Conservation (phyloP, 2,888 invertebrate genomes). For the Drosophila ustulata region DNA sequence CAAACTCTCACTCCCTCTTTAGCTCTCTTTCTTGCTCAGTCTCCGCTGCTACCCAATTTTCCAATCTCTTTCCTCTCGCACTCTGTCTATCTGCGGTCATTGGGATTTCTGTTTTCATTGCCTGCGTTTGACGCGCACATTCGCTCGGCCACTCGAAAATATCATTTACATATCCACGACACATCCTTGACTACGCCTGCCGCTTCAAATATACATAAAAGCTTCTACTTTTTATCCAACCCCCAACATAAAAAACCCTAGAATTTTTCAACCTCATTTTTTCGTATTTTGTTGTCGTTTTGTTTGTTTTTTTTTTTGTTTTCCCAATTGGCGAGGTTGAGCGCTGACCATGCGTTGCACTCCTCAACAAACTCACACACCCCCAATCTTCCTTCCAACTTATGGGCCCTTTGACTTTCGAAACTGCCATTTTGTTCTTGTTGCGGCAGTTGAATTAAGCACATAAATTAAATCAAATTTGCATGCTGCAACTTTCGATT, state of each 20-base stretch:
- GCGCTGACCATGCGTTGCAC: conserved; percentile 29
- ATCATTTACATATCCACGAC: conserved; percentile 76
- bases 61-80: not conserved
- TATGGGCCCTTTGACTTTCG: conserved; percentile 61
- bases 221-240: conserved; percentile 64
- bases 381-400: not conserved
- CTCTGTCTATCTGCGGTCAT: conserved; percentile 31
- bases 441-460: conserved; percentile 27
- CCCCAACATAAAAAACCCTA: conserved; percentile 2
- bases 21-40: not conserved
- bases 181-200: conserved; percentile 48
- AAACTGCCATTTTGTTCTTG: conserved; percentile 34
- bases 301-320: conserved; percentile 42
- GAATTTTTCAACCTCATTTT: conserved; percentile 29
- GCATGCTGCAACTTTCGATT: conserved; percentile 40
- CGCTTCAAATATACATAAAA: conserved; percentile 55
- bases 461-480: conserved; percentile 61
- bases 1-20: not conserved
- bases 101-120: conserved; percentile 45
- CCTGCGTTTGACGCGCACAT: conserved; percentile 70
- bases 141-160: conserved; percentile 68
- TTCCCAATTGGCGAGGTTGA: conserved; percentile 21
- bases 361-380: not conserved
- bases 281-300: not conserved
- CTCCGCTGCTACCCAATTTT: not conserved